These are phyloP conservation scores for Lutraria lutraria DNA, from an alignment of 2,888 invertebrate species.

Conservation along the genomic window DNA sequence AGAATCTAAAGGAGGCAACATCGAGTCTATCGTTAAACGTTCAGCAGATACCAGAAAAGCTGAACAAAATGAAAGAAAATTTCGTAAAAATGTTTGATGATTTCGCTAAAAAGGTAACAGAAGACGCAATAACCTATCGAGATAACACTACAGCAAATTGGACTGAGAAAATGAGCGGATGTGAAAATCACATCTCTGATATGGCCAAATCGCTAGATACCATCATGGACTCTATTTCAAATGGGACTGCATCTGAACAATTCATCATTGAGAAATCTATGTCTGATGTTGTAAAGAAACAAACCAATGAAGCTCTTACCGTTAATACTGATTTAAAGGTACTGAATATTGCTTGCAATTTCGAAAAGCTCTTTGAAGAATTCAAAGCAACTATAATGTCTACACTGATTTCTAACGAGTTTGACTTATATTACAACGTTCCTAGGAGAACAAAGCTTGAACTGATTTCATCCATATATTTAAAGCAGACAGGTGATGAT, in stretches of 20 bases:
- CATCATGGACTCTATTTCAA: neutral
- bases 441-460: neutral
- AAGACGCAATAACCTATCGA: neutral
- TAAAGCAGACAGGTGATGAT: neutral
- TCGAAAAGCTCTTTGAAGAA: neutral
- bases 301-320: neutral
- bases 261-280: constrained; percentile 1
- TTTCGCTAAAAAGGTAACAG: neutral
- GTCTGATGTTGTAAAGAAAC: neutral
- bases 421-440: neutral
- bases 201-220: neutral
- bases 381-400: neutral
- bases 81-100: constrained; percentile 18
- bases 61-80: neutral
- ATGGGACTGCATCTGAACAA: constrained; percentile 26
- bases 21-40: neutral
- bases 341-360: neutral
- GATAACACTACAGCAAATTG: neutral
- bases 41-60: neutral
- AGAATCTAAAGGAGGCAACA: neutral
- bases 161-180: neutral
- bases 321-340: neutral
- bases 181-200: neutral
- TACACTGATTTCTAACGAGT: neutral
- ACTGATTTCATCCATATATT: neutral